Percentiles rank a stretch among this genome's conserved stretches.
Conservation (phyloP, 2,888 invertebrate species). For the Sinohyriopsis cumingii region DNA sequence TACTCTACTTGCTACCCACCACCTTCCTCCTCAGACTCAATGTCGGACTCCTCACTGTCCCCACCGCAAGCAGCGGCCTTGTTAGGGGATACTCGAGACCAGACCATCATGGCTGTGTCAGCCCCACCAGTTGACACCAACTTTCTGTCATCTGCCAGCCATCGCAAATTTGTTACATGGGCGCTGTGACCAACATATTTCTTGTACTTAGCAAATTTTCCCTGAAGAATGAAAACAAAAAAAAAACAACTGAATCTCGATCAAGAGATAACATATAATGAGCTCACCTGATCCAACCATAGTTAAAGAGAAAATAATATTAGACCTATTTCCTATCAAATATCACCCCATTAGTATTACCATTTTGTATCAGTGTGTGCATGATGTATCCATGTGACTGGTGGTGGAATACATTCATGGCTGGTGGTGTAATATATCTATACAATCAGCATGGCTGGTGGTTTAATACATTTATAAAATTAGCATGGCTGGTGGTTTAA, state of each 20-base stretch:
- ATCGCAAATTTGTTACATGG: conserved; percentile 73
- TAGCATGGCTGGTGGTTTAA: too few species aligned
- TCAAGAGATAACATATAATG: not conserved
- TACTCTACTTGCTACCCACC: conserved; percentile 19
- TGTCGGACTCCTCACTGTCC: conserved; percentile 71
- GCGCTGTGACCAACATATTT: conserved; percentile 72
- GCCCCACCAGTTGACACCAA: conserved; percentile 72
- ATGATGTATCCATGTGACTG: too few species aligned
- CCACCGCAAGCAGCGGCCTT: conserved; percentile 48
- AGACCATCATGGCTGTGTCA: conserved; percentile 72
- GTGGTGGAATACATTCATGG: too few species aligned
- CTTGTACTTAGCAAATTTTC: conserved; percentile 71
- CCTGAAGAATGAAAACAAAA: conserved; percentile 53
- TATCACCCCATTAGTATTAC: too few species aligned
- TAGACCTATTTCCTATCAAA: not conserved
- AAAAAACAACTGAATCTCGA: not conserved
- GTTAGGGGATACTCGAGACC: conserved; percentile 57
- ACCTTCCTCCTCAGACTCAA: conserved; percentile 71
- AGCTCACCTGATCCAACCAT: not conserved
- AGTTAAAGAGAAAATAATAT: too few species aligned
- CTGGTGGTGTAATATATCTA: too few species aligned
- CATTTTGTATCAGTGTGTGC: too few species aligned
- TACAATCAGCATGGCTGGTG: too few species aligned
- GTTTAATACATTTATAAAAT: too few species aligned
- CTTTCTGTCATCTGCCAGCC: conserved; percentile 64